These are phyloP conservation scores for Nicator chloris DNA, from an alignment of 2,113 vertebrate genomes.

Conservation along the genomic window DNA sequence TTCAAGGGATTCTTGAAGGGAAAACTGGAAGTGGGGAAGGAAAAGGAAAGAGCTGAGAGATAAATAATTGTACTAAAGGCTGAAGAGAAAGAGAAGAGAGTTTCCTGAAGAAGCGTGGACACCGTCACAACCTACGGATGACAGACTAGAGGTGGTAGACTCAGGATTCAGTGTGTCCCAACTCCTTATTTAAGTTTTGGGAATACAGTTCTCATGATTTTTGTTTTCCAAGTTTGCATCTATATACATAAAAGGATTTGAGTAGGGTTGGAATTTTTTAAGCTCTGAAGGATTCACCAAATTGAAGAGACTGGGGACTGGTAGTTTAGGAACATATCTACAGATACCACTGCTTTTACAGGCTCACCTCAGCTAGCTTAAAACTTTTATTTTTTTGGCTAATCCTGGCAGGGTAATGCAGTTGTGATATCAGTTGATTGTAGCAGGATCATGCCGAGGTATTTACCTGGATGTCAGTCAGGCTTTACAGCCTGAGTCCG, in stretches of 20 bases:
- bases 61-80: not conserved
- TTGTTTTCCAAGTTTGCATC: not conserved
- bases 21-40: not conserved
- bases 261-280: not conserved
- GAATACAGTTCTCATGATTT: not conserved
- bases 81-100: not conserved
- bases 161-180: not conserved
- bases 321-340: not conserved
- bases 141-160: not conserved
- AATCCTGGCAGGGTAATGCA: conserved; percentile 19
- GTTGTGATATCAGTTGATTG: not conserved
- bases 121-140: not conserved
- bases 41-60: not conserved
- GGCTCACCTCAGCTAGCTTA: not conserved
- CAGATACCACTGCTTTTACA: not conserved
- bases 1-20: not conserved
- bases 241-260: not conserved
- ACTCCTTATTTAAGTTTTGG: not conserved
- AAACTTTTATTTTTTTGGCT: too few relatives aligned
- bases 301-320: not conserved
- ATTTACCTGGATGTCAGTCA: conserved; percentile 36
- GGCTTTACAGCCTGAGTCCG: conserved; percentile 3
- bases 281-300: not conserved
- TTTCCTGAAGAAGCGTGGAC: not conserved
- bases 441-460: not conserved